Conservation (phyloP, 2,888 invertebrate species). For the Caenorhabditis sp. region DNA sequence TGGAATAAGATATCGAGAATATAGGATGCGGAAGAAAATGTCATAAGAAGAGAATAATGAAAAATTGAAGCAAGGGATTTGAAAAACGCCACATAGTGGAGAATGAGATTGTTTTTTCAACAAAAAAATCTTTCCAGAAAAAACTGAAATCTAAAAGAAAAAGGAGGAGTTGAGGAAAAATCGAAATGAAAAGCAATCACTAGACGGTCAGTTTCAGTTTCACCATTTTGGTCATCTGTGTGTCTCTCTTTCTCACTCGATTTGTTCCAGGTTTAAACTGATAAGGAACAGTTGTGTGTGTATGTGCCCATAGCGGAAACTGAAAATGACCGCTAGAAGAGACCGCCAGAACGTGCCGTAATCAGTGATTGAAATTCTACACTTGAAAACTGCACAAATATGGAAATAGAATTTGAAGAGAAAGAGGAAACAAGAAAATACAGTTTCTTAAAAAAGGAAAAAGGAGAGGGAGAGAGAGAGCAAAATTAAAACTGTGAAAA, state of each 20-base stretch:
- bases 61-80: neutral
- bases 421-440: neutral
- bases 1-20: neutral
- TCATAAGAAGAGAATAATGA: slow-evolving; percentile 9
- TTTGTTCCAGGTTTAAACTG: slow-evolving; percentile 43
- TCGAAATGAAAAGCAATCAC: slow-evolving; percentile 10
- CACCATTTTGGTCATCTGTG: slow-evolving; percentile 23
- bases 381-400: slow-evolving; percentile 10
- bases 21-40: slow-evolving; percentile 13
- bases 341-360: slow-evolving; percentile 58
- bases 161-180: too few relatives aligned
- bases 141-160: too few relatives aligned
- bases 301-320: slow-evolving; percentile 37
- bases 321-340: slow-evolving; percentile 34
- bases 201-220: slow-evolving; percentile 22
- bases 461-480: neutral
- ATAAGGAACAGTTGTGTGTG: slow-evolving; percentile 32
- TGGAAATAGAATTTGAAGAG: slow-evolving; percentile 1
- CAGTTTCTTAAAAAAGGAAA: slow-evolving; percentile 4
- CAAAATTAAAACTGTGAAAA: slow-evolving; percentile 34
- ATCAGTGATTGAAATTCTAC: slow-evolving; percentile 24
- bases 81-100: neutral
- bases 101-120: too few relatives aligned
- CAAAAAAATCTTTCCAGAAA: slow-evolving; percentile 2
- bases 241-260: slow-evolving; percentile 42